Percentiles rank a stretch among this genome's conserved stretches.
Evolutionary conservation across 2,888 invertebrate genomes (phyloP).

Genomic region (Phaedon cochleariae): DNA sequence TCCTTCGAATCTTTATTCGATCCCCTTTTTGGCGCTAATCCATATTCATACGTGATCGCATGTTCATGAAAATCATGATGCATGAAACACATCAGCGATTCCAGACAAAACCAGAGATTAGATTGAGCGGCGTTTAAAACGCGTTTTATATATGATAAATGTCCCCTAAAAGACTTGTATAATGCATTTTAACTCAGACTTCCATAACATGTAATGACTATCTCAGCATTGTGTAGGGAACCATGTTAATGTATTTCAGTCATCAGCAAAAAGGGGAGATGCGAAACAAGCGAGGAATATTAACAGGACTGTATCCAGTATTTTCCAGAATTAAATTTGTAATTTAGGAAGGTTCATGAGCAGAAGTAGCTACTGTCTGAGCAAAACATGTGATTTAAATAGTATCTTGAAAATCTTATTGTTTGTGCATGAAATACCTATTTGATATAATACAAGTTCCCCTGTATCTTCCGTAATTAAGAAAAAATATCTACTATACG

Average conservation of each 20-base stretch:
- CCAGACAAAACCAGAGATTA: conserved; percentile 46
- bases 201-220: conserved; percentile 60
- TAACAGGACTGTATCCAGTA: conserved; percentile 15
- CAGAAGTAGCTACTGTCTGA: no score
- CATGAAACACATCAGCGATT: conserved; percentile 46
- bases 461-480: no score
- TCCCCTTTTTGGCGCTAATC: not conserved
- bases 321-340: no score
- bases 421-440: no score
- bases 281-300: conserved; percentile 28
- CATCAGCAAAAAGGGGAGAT: conserved; percentile 53
- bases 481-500: no score
- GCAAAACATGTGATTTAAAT: no score
- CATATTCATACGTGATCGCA: conserved; percentile 21
- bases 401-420: no score
- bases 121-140: conserved; percentile 48
- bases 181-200: conserved; percentile 58
- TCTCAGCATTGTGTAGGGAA: conserved; percentile 58
- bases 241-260: conserved; percentile 60
- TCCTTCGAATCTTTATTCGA: no score
- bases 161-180: conserved; percentile 54
- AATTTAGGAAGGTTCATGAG: no score
- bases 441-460: no score
- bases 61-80: conserved; percentile 41
- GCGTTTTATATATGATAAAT: conserved; percentile 39